Evolutionary conservation across 2,113 vertebrate species (phyloP), one percentile per base, ranked within the genome.

Genomic region (Syngnathus scovelli): DNA sequence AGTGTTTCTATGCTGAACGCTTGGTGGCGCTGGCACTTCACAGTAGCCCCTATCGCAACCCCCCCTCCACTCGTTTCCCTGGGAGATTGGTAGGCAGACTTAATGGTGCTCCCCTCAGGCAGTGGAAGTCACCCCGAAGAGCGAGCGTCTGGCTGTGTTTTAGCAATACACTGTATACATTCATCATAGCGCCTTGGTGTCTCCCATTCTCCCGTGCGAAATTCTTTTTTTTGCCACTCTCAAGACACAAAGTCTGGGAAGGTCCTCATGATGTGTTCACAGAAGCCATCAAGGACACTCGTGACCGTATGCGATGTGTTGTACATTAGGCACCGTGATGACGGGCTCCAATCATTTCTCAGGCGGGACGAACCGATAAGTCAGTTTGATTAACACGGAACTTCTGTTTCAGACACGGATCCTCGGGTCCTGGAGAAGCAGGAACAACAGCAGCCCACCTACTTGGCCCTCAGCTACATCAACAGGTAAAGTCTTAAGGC

Each of bases 391-490:
- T 78, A 68, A 82, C 63, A 6, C 43, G 55, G 19, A 49, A 36
- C 83, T 12, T 72, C 74, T 72, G 33, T 91, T 90, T 55, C 86
- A 99, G 97, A 99, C 90, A 98, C 96, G 76, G 97, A 99, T 87
- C 97, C 97, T 21, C 92, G 97, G 84, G 95, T 98, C 61, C 89
- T 99, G 92, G 97, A 99, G 88, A 98, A 98, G 89, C 97, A 99
- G 89, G 97, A 99, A 86, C 91, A 98, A 85, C 97, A 99, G 85
- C 97, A 99, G 86, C 97, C 97, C 73, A 98, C 97, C 46, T 99
- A 99, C 83, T 92, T 99, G 71, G 97, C 97, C 86, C 90, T 99
- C 73, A 99, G 97, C 89, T 99, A 99, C 90, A 98, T 99, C 86
- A 98, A 98, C 89, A 96, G 96, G 97, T 99, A 86, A 41, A 58